These are phyloP conservation scores for Bombus impatiens DNA, from an alignment of 1,140 invertebrate genomes.

Conservation along the genomic window DNA sequence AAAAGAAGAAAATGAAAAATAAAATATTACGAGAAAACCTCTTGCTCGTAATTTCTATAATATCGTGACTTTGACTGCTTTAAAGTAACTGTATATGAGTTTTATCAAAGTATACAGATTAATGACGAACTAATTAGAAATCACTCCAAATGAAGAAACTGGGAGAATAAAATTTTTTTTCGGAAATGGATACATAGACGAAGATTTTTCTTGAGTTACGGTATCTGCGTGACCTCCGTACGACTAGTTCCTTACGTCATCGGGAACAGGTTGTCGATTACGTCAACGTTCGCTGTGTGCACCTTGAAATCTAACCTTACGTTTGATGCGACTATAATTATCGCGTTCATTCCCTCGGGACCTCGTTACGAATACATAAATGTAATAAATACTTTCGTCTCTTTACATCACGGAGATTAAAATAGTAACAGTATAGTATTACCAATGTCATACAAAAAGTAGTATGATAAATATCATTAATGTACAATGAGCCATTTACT, in stretches of 20 bases:
- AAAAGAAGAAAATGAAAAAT: background rate
- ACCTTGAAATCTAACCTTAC: conserved; percentile 44
- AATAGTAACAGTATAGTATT: background rate
- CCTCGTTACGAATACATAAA: background rate
- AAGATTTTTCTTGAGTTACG: conserved; percentile 32
- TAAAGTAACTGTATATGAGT: too few relatives aligned
- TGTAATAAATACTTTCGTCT: background rate
- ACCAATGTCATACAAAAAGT: background rate
- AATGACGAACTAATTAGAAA: too few relatives aligned
- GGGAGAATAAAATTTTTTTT: background rate
- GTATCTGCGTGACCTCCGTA: conserved; percentile 41
- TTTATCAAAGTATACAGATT: too few relatives aligned
- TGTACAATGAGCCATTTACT: too few relatives aligned
- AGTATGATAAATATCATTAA: background rate
- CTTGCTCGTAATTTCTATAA: background rate
- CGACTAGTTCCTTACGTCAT: conserved; percentile 55
- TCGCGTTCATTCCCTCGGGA: background rate
- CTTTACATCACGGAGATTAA: background rate
- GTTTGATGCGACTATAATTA: conserved; percentile 24
- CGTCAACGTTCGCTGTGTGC: conserved; percentile 46
- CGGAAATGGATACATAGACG: conserved; percentile 21
- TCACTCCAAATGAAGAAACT: background rate
- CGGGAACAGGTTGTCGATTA: conserved; percentile 60
- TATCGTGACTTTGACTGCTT: too few relatives aligned
- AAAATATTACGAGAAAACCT: background rate